Base-by-base conservation (phyloP, 2,797 vertebrate species). In the Protosalanx chinensis region DNA sequence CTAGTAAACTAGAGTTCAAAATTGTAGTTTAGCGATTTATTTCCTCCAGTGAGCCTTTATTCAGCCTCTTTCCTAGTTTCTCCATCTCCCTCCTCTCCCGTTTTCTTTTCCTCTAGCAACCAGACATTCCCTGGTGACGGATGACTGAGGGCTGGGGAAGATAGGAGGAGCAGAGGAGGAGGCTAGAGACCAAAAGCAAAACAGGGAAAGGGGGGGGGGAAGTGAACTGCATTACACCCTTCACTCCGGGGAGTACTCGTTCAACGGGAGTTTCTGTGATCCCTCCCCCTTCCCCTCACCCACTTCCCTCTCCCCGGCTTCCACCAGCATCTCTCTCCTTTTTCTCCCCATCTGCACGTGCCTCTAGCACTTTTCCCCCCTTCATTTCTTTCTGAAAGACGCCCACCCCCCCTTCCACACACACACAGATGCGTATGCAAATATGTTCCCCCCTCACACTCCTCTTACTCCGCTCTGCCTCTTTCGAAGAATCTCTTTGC, bases 121-220 rank as follows among this genome's bases (percentile, higher is more conserved):
- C 72, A 85, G 70, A 85, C 74, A 81, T 84, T 85, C 82, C 81
- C 84, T 76, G 70, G 72, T 83, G 84, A 81, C 78, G 77, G 74
- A 56, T 81, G 79, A 64, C 74, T 71, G 8, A 76, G 72, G 76
- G 81, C 84, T 79, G 83, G 79, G 73, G 76, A 78, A 80, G 77
- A 76, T 37, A 78, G 78, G 78, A 6, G 3, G 29, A 64, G 7
- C 68, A 49, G 70, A 83, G 64, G 37, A 41, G 41, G 41, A 46
- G 41, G 41, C 41, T 46, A 12, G 41, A 46, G 41, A 46, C 41
- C 41, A 2, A 75, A 72, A 75, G 69, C 49, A 41, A 71, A 67
- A 13, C 59, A 68, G 73, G 58, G 78, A 76, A 73, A 72, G 64
- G 73, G 67, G 20, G 37, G 5, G 30, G 12, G 35, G 23, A 30